A percentile compares a stretch with the other conserved stretches of the same genome.
phyloP scores from a whole-genome alignment of 2,888 invertebrate species.

The Ctenicera cuprea region DNA sequence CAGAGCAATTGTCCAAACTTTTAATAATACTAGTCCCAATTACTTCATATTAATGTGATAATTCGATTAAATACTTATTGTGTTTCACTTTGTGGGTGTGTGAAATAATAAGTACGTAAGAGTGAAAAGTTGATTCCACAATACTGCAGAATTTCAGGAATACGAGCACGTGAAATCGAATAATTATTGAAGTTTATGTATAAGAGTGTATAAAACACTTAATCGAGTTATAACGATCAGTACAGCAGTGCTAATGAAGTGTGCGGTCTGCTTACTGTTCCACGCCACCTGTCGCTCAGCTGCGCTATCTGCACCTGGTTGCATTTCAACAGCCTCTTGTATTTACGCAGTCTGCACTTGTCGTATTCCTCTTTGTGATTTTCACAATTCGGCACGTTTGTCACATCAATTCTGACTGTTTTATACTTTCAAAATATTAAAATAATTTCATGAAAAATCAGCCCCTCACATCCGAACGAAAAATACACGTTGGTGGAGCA shows the following conservation, averaged over 20 bases:
- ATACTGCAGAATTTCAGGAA: too few relatives aligned
- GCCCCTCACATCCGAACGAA: too few relatives aligned
- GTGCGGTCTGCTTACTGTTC: constrained; percentile 60
- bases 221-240: constrained; percentile 62
- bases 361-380: constrained; percentile 33
- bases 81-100: too few relatives aligned
- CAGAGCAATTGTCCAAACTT: too few relatives aligned
- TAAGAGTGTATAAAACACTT: constrained; percentile 52
- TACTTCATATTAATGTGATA: too few relatives aligned
- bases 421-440: too few relatives aligned
- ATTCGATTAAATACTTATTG: too few relatives aligned
- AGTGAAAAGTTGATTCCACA: too few relatives aligned
- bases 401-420: not conserved
- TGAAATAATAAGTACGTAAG: too few relatives aligned
- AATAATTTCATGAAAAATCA: too few relatives aligned
- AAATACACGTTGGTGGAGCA: too few relatives aligned
- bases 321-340: constrained; percentile 49
- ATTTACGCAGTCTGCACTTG: constrained; percentile 49
- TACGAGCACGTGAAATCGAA: not conserved
- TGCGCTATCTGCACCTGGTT: constrained; percentile 59
- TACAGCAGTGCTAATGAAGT: constrained; percentile 62
- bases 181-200: constrained; percentile 32
- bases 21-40: too few relatives aligned
- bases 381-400: not conserved
- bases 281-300: constrained; percentile 65